Evolutionary conservation across 2,888 invertebrate species (phyloP).

Genomic region (Lasioglossum lativentre): DNA sequence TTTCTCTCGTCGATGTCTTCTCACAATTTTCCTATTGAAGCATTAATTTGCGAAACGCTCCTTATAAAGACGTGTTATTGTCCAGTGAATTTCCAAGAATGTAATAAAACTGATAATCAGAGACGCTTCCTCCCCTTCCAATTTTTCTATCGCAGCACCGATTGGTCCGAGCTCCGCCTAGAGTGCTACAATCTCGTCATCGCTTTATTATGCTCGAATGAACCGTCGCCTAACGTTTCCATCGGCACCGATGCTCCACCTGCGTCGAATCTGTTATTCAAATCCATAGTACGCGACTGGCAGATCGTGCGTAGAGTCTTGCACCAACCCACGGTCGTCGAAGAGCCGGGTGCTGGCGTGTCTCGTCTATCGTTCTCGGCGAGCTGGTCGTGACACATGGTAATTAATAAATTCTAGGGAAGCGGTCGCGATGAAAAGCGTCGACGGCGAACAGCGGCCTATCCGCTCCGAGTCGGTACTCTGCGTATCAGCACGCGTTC

Average conservation of each 20-base stretch:
- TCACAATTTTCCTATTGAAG: neutral
- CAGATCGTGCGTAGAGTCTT: neutral
- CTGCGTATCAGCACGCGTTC: neutral
- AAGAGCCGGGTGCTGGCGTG: neutral
- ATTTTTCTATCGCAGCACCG: neutral
- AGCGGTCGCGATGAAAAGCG: conserved; percentile 20
- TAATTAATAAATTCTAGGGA: conserved; percentile 52
- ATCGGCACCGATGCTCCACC: neutral
- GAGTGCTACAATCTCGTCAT: neutral
- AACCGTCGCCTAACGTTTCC: neutral
- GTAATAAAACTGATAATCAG: neutral
- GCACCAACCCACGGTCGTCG: neutral
- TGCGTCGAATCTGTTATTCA: conserved; percentile 14
- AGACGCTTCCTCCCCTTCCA: neutral
- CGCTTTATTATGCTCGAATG: neutral
- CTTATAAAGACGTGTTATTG: neutral
- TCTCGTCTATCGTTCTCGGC: conserved; percentile 44
- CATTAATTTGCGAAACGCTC: neutral
- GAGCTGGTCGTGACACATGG: conserved; percentile 45
- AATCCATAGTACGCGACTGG: neutral
- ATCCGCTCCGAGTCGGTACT: conserved; percentile 5
- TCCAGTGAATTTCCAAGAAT: neutral
- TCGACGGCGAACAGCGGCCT: conserved; percentile 4
- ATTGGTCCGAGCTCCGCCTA: neutral
- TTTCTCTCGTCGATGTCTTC: neutral